Evolutionary conservation across 2,113 vertebrate genomes (phyloP).

Genomic region (Nettapus auritus): DNA sequence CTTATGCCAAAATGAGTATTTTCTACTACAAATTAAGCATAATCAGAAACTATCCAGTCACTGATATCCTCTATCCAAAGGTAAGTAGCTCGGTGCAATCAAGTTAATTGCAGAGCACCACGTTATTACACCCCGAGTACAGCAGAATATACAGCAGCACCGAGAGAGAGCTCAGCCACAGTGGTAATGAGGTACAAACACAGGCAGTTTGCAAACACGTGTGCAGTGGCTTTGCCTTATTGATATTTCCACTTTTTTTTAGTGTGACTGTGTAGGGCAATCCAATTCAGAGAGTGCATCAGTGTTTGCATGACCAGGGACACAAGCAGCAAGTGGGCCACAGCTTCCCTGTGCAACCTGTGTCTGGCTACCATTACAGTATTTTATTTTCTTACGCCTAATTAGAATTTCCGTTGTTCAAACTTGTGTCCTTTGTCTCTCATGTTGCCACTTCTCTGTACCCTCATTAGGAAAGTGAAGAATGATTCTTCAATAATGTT

Average conservation of each 20-base stretch:
- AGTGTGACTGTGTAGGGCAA: not conserved
- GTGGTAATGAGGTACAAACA: accelerated
- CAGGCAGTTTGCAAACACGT: not conserved
- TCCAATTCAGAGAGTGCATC: not conserved
- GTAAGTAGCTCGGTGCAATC: not conserved
- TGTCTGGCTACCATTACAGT: not conserved
- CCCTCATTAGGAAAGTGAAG: not conserved
- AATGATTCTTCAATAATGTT: not conserved
- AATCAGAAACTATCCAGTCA: not conserved
- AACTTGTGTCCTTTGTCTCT: not conserved
- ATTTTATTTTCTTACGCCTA: not conserved
- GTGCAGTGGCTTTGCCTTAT: not conserved
- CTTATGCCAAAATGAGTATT: not conserved
- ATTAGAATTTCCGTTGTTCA: not conserved
- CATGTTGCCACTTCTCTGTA: not conserved
- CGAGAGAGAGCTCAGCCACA: accelerated
- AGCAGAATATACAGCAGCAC: not conserved
- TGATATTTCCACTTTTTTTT: not conserved
- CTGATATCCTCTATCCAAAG: not conserved
- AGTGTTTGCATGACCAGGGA: not conserved
- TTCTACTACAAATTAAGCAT: not conserved
- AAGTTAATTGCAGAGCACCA: not conserved
- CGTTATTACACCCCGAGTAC: not conserved
- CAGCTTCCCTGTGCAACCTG: not conserved
- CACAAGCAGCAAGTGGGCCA: not conserved